Percentiles rank a stretch among this genome's conserved stretches.
phyloP scores from a whole-genome alignment of 2,888 invertebrate species.

The Mylabris sibirica region DNA sequence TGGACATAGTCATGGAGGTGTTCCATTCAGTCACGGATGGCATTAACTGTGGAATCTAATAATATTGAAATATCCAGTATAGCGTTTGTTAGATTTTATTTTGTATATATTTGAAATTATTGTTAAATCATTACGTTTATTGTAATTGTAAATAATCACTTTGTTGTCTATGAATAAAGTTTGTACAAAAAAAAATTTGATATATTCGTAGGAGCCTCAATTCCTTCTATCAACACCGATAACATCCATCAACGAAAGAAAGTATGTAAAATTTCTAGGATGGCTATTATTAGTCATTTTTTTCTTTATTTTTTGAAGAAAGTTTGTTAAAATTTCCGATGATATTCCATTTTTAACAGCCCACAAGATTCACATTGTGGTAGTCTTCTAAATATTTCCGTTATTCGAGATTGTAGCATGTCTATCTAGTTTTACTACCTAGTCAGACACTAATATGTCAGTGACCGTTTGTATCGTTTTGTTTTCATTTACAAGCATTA shows the following conservation, averaged over 20 bases:
- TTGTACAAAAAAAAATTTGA: too few relatives aligned
- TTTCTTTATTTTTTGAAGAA: not conserved
- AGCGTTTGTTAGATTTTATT: not conserved
- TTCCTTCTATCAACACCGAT: too few relatives aligned
- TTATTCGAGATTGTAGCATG: not conserved
- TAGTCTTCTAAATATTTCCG: not conserved
- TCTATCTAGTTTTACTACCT: not conserved
- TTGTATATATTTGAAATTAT: not conserved
- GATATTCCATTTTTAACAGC: too few relatives aligned
- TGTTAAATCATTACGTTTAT: not conserved
- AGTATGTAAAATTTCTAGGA: not conserved
- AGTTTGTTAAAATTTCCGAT: too few relatives aligned
- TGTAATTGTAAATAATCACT: not conserved
- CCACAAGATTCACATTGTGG: not conserved
- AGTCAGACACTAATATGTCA: not conserved
- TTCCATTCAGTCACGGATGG: conserved; percentile 45
- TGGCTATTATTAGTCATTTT: not conserved
- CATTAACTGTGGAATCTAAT: conserved; percentile 2
- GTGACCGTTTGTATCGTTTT: not conserved
- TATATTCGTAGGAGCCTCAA: too few relatives aligned
- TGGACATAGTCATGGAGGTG: conserved; percentile 49
- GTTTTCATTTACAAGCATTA: not conserved
- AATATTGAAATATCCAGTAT: not conserved
- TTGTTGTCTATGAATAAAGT: not conserved
- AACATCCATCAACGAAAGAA: too few relatives aligned